Conservation (phyloP, 2,888 invertebrate species). For the Drosophila lutescens region DNA sequence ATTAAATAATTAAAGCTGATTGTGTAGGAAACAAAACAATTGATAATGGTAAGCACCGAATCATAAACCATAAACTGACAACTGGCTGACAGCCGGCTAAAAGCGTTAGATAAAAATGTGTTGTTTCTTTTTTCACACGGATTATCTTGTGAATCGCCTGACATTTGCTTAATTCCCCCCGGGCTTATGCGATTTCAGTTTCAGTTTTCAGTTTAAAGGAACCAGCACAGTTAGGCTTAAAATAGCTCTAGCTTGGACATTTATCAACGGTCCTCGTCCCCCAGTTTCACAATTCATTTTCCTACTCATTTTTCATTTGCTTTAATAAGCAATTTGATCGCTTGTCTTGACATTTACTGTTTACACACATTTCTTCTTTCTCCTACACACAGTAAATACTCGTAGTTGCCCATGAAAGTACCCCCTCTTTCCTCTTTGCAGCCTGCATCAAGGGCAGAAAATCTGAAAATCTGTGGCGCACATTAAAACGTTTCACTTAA, state of each 20-base stretch:
- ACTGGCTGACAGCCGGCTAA: conserved; percentile 6
- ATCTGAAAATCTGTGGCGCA: conserved; percentile 72
- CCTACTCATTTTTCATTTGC: conserved; percentile 20
- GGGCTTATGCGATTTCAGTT: not conserved
- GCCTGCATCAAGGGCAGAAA: conserved; percentile 65
- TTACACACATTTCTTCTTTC: conserved; percentile 14
- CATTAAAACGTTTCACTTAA: conserved; percentile 73
- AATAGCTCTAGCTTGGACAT: not conserved
- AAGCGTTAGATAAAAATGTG: not conserved
- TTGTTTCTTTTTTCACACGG: conserved; percentile 8
- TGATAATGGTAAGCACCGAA: not conserved
- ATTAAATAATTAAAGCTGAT: not conserved
- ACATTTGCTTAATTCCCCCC: conserved; percentile 3
- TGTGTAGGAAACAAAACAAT: not conserved
- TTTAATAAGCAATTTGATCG: conserved; percentile 53
- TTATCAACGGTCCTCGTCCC: conserved; percentile 12
- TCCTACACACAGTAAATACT: conserved; percentile 29
- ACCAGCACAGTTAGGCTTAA: conserved; percentile 9
- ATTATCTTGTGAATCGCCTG: conserved; percentile 6
- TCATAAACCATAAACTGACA: conserved; percentile 4
- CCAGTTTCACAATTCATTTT: not conserved
- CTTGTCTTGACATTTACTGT: conserved; percentile 37
- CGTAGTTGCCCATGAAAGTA: conserved; percentile 32
- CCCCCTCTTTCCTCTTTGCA: not conserved
- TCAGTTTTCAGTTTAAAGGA: not conserved